Evolutionary conservation across 2,888 invertebrate species (phyloP), one percentile per base, ranked within the genome.

Genomic region (Philereme vetulata): DNA sequence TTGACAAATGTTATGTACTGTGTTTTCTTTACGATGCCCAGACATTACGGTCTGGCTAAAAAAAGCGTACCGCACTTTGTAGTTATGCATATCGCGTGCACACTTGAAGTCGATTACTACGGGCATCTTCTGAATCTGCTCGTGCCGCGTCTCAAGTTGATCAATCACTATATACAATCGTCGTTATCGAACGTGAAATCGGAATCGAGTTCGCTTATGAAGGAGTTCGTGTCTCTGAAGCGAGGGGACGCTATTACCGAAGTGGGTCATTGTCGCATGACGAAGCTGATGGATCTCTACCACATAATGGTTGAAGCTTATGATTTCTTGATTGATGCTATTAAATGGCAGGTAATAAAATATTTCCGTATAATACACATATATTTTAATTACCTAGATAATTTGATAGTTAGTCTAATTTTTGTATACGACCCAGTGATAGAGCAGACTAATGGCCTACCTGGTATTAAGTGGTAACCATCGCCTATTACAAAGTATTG

Each of bases 301-400:
- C 77, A 85, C 35, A 77, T 76, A 33, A 67, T 82, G 11, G 81
- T 83, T 7, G 80, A 77, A 56, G 69, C 82, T n/a, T 82, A 82
- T 42, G 78, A 82, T 49, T 78, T 62, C 60, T 72, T 88, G 55
- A 78, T 81, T 40, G 81, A 84, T 57, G 82, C 86, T 1, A 77
- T 87, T 32, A 86, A 86, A 66, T 88, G 85, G 85, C 86, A 86
- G 85, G 88, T 87, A 72, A 72, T 49, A 21, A 21, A 21, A 21
- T 21, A 21, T 21, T 2, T 21, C 21, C 1, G 21, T 1, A 21
- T 21, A 21, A 21, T 21, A 21, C 2, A 21, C 2, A 21, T 21
- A 21, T 21, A 21, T 21, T 21, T 21, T 21, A 2, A 21, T 21
- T 21, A 21, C 21, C 21, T 21, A 21, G 21, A 21, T 21, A n/a